Base-by-base conservation (phyloP, 2,888 invertebrate species). In the Scotopteryx bipunctaria region DNA sequence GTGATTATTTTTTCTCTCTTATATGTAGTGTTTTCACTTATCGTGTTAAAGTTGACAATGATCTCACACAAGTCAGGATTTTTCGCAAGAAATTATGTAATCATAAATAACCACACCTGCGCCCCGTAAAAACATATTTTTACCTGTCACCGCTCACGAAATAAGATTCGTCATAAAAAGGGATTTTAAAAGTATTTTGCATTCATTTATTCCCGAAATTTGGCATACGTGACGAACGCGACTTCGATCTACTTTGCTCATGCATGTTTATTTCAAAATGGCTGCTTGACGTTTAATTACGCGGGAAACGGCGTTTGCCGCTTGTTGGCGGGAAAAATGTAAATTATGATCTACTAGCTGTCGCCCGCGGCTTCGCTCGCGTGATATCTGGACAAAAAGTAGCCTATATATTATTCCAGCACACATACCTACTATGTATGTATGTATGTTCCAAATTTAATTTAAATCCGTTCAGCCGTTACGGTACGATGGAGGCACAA, bases 251-350 rank as follows among this genome's bases (percentile, higher is more conserved):
- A 58, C 48, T 57, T 63, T 65, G 52, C 57, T 68, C 67, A 65
- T 73, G 66, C 72, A 70, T 76, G 70, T 74, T 76, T 72, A 75
- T 72, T 69, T 67, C 63, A 79, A 78, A 81, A 83, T 78, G 78
- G 76, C 67, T 64, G 79, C 68, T 71, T 77, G 84, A 82, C 83
- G 73, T 84, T 82, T 83, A 86, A 86, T 86, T 83, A 83, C 78
- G 76, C 65, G 64, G 70, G 55, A 73, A 66, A 71, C 65, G 66
- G 63, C 60, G 62, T 55, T 58, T 52, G 52, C 40, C 49, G 27
- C 46, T 37, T 44, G 47, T 44, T 43, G 58, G 61, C 61, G 57
- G 59, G 57, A 64, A 65, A 67, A 62, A 59, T 59, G 55, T 54
- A 46, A 37, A 50, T 45, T 45, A 40, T 40, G 36, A 48, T 44